Evolutionary conservation across 2,113 vertebrate species (phyloP).

Genomic region (Oreocharis arfaki): DNA sequence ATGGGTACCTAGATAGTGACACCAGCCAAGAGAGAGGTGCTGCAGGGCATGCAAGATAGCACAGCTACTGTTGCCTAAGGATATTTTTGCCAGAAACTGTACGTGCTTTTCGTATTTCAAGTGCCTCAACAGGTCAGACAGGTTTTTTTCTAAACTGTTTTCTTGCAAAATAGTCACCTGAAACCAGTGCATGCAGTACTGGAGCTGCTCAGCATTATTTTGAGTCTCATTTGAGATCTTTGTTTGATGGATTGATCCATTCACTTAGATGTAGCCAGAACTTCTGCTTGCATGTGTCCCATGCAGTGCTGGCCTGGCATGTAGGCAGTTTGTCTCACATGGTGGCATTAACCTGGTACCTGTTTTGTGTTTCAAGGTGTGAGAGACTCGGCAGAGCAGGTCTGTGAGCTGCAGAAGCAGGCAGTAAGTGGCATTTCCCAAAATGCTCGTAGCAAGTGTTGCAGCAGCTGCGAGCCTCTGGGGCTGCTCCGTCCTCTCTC

Average conservation of each 20-base stretch:
- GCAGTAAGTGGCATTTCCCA: not conserved
- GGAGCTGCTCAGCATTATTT: not conserved
- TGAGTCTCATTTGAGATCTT: not conserved
- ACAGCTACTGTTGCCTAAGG: slow-evolving; percentile 33
- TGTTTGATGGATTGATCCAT: not conserved
- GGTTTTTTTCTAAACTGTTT: not conserved
- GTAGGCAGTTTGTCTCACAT: rapidly evolving
- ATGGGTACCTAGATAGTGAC: not conserved
- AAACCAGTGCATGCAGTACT: not conserved
- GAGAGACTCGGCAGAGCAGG: rapidly evolving
- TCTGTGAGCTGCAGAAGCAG: not conserved
- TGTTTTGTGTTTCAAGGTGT: not conserved
- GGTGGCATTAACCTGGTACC: not conserved
- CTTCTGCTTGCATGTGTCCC: not conserved
- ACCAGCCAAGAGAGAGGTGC: not conserved
- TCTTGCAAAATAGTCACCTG: not conserved
- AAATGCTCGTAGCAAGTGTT: not conserved
- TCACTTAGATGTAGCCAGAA: not conserved
- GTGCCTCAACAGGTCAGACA: not conserved
- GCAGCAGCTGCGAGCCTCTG: not conserved
- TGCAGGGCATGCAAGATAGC: slow-evolving; percentile 26
- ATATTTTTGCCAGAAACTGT: slow-evolving; percentile 26
- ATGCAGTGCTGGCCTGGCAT: rapidly evolving
- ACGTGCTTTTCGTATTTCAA: not conserved
- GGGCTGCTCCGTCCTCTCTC: not conserved